Evolutionary conservation across 1,140 invertebrate species (phyloP).

Genomic region (Psilanteris sp.): DNA sequence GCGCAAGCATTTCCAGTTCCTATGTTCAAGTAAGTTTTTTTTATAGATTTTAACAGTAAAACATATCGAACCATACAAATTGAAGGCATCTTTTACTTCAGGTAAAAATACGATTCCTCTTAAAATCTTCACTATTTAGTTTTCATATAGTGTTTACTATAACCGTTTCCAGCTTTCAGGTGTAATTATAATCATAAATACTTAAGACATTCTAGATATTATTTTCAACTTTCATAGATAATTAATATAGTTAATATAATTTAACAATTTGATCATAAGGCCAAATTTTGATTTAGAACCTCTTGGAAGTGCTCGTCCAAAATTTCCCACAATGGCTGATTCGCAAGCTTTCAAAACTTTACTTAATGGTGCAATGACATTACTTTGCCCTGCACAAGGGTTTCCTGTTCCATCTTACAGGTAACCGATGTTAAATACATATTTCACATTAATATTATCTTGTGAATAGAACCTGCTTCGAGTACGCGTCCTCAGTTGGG

Average conservation of each 20-base stretch:
- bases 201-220: conserved; percentile 12
- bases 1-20: conserved; percentile 85
- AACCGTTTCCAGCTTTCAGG: conserved; percentile 30
- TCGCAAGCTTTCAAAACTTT: conserved; percentile 74
- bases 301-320: conserved; percentile 76
- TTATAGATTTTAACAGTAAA: too few relatives aligned
- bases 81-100: too few relatives aligned
- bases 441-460: too few relatives aligned
- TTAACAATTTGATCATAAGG: not conserved
- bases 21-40: conserved; percentile 81
- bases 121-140: too few relatives aligned
- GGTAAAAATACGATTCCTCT: too few relatives aligned
- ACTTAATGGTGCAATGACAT: conserved; percentile 75
- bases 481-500: conserved; percentile 73
- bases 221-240: too few relatives aligned
- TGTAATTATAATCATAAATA: conserved; percentile 20
- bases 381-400: conserved; percentile 84
- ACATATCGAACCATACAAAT: too few relatives aligned
- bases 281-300: conserved; percentile 69
- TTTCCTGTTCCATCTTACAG: conserved; percentile 84
- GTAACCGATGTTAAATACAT: conserved; percentile 79
- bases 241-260: not conserved
- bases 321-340: conserved; percentile 77
- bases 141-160: too few relatives aligned
- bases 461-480: conserved; percentile 80